phyloP scores from a whole-genome alignment of 2,888 invertebrate genomes.

The Bhutanitis thaidina region DNA sequence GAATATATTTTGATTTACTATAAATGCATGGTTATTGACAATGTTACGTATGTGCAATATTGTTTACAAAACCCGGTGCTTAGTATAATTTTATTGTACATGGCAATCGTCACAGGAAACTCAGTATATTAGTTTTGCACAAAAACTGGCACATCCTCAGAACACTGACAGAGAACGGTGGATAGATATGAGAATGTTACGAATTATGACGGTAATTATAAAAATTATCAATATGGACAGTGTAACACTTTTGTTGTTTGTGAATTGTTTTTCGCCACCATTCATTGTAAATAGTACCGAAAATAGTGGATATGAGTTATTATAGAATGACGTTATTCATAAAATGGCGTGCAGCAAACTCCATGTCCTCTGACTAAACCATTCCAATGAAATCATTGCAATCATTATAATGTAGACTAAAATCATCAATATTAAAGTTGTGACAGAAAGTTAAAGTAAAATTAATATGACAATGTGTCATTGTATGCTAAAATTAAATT shows the following conservation, averaged over 20 bases:
- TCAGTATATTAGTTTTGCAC: slow-evolving; percentile 22
- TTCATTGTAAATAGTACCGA: slow-evolving; percentile 55
- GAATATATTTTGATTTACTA: slow-evolving; percentile 38
- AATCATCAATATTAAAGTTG: slow-evolving; percentile 23
- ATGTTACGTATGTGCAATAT: slow-evolving; percentile 56
- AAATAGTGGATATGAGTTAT: slow-evolving; percentile 54
- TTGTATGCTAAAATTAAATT: slow-evolving; percentile 23
- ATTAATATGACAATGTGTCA: neutral
- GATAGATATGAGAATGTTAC: slow-evolving; percentile 35
- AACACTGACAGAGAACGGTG: slow-evolving; percentile 48
- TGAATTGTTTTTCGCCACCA: slow-evolving; percentile 35
- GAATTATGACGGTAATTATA: slow-evolving; percentile 24
- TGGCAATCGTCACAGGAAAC: slow-evolving; percentile 16
- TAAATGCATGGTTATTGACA: slow-evolving; percentile 36
- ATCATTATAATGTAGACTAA: slow-evolving; percentile 24
- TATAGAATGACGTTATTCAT: slow-evolving; percentile 49
- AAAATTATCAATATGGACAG: slow-evolving; percentile 28
- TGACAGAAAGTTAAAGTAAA: neutral
- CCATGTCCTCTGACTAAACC: slow-evolving; percentile 45
- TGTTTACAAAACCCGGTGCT: slow-evolving; percentile 57
- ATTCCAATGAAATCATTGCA: slow-evolving; percentile 56
- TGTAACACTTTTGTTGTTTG: slow-evolving; percentile 36
- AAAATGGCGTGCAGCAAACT: slow-evolving; percentile 35
- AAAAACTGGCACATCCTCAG: slow-evolving; percentile 54
- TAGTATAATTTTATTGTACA: slow-evolving; percentile 37